These are phyloP conservation scores for Podotricha telesiphe DNA, from an alignment of 2,888 invertebrate species.

Conservation along the genomic window DNA sequence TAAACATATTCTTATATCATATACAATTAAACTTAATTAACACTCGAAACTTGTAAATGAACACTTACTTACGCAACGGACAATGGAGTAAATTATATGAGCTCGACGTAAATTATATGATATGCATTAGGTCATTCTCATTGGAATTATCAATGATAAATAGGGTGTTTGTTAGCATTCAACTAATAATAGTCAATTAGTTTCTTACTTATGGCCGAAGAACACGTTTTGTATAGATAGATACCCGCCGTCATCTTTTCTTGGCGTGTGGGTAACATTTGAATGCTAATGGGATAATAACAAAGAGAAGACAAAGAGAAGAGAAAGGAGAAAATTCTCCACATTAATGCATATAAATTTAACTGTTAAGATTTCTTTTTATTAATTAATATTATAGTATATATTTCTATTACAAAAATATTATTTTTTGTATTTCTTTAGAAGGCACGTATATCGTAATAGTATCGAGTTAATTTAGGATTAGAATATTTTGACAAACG, in stretches of 20 bases:
- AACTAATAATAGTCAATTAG: conserved; percentile 16
- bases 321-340: too few species aligned
- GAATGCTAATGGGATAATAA: not conserved
- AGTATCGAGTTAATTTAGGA: too few species aligned
- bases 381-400: too few species aligned
- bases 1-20: conserved; percentile 3
- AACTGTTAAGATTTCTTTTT: too few species aligned
- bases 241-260: not conserved
- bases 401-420: too few species aligned
- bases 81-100: conserved; percentile 18
- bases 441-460: too few species aligned
- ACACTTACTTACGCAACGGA: conserved; percentile 21
- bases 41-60: conserved; percentile 23
- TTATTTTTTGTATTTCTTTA: too few species aligned
- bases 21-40: conserved; percentile 22
- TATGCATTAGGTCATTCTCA: conserved; percentile 17
- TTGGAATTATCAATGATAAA: conserved; percentile 21
- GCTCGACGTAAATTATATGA: conserved; percentile 20
- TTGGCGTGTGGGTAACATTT: not conserved
- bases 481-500: too few species aligned
- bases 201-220: conserved; percentile 4
- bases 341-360: too few species aligned
- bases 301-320: too few species aligned
- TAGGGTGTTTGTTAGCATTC: conserved; percentile 7
- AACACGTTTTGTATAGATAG: not conserved